Evolutionary conservation across 2,888 invertebrate genomes (phyloP).

Genomic region (Acronicta aceris): DNA sequence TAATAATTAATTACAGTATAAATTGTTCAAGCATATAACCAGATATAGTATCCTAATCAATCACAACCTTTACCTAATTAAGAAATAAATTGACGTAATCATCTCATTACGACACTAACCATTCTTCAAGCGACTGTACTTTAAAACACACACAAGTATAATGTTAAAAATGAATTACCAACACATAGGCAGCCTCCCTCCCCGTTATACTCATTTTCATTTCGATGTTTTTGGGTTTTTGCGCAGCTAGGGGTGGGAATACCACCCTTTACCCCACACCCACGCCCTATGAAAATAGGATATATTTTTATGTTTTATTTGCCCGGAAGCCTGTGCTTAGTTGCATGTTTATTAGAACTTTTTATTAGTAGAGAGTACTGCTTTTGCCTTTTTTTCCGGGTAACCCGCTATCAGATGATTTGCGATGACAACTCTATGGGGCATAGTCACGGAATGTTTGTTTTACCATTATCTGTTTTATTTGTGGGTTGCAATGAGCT

Average conservation of each 20-base stretch:
- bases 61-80: constrained; percentile 19
- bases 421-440: constrained; percentile 77
- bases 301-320: constrained; percentile 90
- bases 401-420: constrained; percentile 70
- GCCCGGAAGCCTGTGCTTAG: constrained; percentile 88
- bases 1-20: too few species aligned
- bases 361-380: constrained; percentile 88
- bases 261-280: constrained; percentile 70
- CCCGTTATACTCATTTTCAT: constrained; percentile 89
- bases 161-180: constrained; percentile 90
- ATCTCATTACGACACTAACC: constrained; percentile 50
- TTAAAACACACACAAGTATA: constrained; percentile 88
- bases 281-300: constrained; percentile 89
- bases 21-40: too few species aligned
- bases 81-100: constrained; percentile 13
- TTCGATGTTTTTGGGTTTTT: constrained; percentile 90
- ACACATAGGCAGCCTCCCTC: constrained; percentile 80
- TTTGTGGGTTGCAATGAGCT: constrained; percentile 45
- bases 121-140: constrained; percentile 77
- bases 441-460: constrained; percentile 78
- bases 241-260: constrained; percentile 81
- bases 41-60: neutral
- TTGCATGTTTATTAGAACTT: constrained; percentile 89
- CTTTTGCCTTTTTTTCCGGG: constrained; percentile 71
- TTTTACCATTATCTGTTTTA: constrained; percentile 48